These are phyloP conservation scores for Dinoponera quadriceps DNA, from an alignment of 1,140 invertebrate genomes.

Conservation along the genomic window DNA sequence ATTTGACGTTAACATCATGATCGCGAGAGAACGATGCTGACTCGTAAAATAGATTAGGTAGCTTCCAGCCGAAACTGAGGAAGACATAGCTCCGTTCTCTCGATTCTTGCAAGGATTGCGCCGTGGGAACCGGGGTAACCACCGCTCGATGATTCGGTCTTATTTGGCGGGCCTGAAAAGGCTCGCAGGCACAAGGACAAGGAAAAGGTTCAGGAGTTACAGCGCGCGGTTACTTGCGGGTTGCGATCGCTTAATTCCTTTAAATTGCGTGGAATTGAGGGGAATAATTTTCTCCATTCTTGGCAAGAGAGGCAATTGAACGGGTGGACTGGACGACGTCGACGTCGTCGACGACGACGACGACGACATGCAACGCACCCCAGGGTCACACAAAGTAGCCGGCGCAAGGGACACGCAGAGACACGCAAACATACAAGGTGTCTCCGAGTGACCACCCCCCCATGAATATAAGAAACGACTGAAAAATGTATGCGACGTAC, in stretches of 20 bases:
- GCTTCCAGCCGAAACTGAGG: too few relatives aligned
- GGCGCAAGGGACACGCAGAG: slow-evolving; percentile 26
- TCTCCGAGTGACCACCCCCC: neutral
- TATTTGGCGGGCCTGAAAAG: slow-evolving; percentile 8
- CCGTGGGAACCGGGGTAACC: slow-evolving; percentile 35
- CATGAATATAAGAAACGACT: too few relatives aligned
- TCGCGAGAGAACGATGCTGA: too few relatives aligned
- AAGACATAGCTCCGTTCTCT: too few relatives aligned
- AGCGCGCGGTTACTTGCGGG: slow-evolving; percentile 28
- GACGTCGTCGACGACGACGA: slow-evolving; percentile 53
- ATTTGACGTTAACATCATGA: too few relatives aligned
- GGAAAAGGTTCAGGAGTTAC: slow-evolving; percentile 45
- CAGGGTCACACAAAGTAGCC: slow-evolving; percentile 71
- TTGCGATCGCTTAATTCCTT: slow-evolving; percentile 81
- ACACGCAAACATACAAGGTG: slow-evolving; percentile 41
- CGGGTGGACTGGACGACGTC: slow-evolving; percentile 58
- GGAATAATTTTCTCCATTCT: slow-evolving; percentile 83
- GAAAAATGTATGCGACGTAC: too few relatives aligned
- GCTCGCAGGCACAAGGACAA: slow-evolving; percentile 1
- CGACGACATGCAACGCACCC: slow-evolving; percentile 76
- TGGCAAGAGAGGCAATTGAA: slow-evolving; percentile 78
- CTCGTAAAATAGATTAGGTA: too few relatives aligned
- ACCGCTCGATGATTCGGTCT: slow-evolving; percentile 10
- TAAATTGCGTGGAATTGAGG: slow-evolving; percentile 83
- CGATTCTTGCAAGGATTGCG: slow-evolving; percentile 11